Evolutionary conservation across 2,797 vertebrate species (phyloP), one percentile per base, ranked within the genome.

Genomic region (Mallotus villosus): DNA sequence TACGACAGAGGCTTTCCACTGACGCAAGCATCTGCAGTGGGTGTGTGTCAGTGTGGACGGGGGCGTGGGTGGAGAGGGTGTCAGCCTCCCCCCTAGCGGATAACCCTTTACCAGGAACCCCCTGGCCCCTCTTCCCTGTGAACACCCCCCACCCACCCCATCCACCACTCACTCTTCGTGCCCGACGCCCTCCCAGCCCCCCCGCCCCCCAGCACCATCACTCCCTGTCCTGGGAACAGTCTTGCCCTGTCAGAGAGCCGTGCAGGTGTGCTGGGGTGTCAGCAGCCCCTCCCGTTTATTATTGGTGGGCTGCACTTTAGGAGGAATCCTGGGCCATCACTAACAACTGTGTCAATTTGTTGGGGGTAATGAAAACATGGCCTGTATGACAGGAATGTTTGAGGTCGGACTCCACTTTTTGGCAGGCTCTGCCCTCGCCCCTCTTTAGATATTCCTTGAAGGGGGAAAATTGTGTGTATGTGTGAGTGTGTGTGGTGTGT

Each of bases 261-360:
- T 90, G 93, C 95, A 96, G 95, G 96, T 97, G 95, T 92, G 92
- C 89, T n/a, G 77, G 83, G 90, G 89, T 90, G 93, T 94, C 92
- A 92, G 94, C 93, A 89, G 93, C 92, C 83, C 78, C 68, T 86
- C 41, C 90, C 95, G 91, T 95, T 96, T 95, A 93, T 94, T 94
- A 94, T 92, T 89, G 91, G 90, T 92, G 88, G 84, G 88, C 91
- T 86, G 88, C 61, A 88, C 88, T 90, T 89, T 80, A 91, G 91
- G 89, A 95, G 92, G 90, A 93, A 74, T 83, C 90, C 91, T 83
- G 63, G 88, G 91, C 93, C 92, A 82, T 93, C 93, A 90, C 93
- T 86, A 91, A 94, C 93, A 93, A 91, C 93, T 91, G 88, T 91
- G 92, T 90, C 92, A 94, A 94, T 76, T 86, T 94, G 93, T 94